A percentile compares a stretch with the other conserved stretches of the same genome.
Conservation (phyloP, 1,140 invertebrate species). For the Hyles euphorbiae region DNA sequence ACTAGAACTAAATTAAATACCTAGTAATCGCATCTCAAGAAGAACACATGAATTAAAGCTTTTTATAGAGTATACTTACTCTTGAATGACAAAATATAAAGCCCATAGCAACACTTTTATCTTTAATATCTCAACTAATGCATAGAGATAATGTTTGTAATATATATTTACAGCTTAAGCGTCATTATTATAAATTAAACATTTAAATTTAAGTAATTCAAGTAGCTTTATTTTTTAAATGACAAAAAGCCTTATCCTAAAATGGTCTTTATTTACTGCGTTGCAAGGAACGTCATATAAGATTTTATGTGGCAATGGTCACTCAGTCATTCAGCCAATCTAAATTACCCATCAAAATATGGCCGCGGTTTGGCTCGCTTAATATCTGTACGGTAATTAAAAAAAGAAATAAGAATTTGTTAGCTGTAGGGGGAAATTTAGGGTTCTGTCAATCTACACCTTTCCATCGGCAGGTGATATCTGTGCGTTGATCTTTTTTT, state of each 20-base stretch:
- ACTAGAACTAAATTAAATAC: no score
- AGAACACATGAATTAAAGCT: no score
- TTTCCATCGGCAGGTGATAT: slow-evolving; percentile 64
- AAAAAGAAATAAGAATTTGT: slow-evolving; percentile 10
- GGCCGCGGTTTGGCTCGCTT: slow-evolving; percentile 3
- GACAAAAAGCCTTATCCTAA: neutral
- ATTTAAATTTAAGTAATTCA: neutral
- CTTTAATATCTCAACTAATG: no score
- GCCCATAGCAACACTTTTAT: no score
- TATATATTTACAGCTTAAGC: neutral
- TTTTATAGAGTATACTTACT: no score
- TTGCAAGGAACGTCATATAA: slow-evolving; percentile 3
- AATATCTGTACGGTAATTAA: slow-evolving; percentile 12
- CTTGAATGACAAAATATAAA: no score
- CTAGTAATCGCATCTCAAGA: no score
- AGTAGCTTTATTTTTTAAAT: neutral
- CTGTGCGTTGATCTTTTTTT: slow-evolving; percentile 41
- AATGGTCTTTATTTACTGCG: neutral
- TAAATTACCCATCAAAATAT: slow-evolving; percentile 22
- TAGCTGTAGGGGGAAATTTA: slow-evolving; percentile 39
- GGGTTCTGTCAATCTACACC: slow-evolving; percentile 60
- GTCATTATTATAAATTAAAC: neutral
- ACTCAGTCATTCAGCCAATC: slow-evolving; percentile 13
- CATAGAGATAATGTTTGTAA: neutral
- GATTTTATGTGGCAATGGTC: slow-evolving; percentile 5